These are phyloP conservation scores for Cantharis rufa DNA, from an alignment of 2,888 invertebrate species.

Conservation along the genomic window DNA sequence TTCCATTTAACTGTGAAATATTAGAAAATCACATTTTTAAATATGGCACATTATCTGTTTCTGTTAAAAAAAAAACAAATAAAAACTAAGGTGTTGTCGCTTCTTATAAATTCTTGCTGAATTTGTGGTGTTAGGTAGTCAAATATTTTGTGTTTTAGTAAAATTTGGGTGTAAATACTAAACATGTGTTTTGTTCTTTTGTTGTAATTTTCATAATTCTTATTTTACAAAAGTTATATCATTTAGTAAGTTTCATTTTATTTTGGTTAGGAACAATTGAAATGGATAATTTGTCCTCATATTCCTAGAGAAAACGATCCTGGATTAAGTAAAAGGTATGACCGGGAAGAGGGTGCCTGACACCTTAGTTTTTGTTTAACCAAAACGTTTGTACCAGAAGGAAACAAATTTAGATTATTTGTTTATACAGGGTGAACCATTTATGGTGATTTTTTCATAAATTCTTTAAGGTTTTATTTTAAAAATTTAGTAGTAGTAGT, in stretches of 20 bases:
- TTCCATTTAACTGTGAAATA: not conserved
- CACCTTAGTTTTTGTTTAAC: not conserved
- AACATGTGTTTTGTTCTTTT: not conserved
- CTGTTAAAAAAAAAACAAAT: not conserved
- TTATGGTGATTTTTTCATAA: not conserved
- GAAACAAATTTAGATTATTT: not conserved
- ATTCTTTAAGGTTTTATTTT: too few species aligned
- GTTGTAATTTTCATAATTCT: not conserved
- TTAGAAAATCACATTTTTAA: not conserved
- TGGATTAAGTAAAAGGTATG: not conserved
- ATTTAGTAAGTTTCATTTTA: not conserved
- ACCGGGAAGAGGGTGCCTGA: not conserved
- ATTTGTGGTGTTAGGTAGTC: not conserved
- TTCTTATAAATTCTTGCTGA: not conserved
- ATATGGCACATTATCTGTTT: not conserved
- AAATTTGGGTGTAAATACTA: not conserved
- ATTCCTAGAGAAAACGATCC: not conserved
- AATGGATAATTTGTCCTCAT: not conserved
- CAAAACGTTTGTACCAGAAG: not conserved
- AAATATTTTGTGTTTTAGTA: not conserved
- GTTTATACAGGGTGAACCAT: not conserved
- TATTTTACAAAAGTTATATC: not conserved
- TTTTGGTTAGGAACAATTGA: not conserved
- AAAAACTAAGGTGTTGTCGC: not conserved
- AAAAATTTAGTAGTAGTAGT: too few species aligned